Base-by-base conservation (phyloP, 2,113 vertebrate genomes). In the Dissostichus mawsoni region DNA sequence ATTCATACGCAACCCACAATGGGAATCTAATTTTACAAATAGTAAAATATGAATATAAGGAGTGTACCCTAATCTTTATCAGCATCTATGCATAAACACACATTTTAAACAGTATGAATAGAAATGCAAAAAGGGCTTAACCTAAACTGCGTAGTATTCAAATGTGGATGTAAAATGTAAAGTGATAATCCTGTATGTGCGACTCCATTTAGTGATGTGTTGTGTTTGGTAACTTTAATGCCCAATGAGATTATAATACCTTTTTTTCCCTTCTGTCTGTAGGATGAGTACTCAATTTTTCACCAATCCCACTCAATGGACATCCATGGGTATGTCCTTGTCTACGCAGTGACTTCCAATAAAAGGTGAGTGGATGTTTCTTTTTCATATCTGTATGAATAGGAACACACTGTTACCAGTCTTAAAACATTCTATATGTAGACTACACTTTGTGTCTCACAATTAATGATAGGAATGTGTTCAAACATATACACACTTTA, bases 241-340 rank as follows among this genome's bases (percentile, higher is more conserved):
- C 17, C 20, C 23, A 16, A 11, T 74, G 9, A 23, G 8, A 62
- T 57, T 20, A 23, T 52, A 20, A 45, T 65, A 2, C 11, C 4
- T 57, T 14, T 41, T 41, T 29, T 29, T 4, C 29, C 47, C 51
- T 13, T 80, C n/a, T 80, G 44, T 75, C 36, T 78, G 52, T 83
- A 97, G 96, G 96, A 98, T 5, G 95, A 97, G 66, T 96, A 97
- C 86, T 96, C 95, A 59, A 96, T 97, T 93, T 95, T 97, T 82
- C 94, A 96, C 56, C 96, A 96, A 56, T 97, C 96, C 73, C 95
- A 97, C 83, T 78, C 96, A 85, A 95, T 95, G 83, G 91, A 96
- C 76, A 96, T 96, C 86, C 96, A 97, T 10, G 93, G 96, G 63
- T 97, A 96, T 41, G 87, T 97, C 85, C 95, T 98, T 67, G 95